phyloP scores from a whole-genome alignment of 2,113 vertebrate species.

The Neotoma lepida region DNA sequence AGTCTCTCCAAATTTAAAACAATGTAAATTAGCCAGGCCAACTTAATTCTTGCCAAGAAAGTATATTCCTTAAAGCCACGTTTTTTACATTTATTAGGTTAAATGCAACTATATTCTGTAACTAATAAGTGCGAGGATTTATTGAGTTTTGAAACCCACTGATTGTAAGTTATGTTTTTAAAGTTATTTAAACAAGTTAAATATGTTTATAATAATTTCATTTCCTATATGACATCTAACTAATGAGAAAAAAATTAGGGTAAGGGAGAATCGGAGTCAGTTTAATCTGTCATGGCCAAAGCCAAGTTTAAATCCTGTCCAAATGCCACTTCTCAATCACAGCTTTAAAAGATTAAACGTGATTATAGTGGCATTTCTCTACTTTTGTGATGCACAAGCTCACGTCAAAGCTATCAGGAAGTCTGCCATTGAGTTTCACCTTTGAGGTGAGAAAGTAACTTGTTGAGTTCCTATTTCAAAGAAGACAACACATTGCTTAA shows the following conservation, averaged over 20 bases:
- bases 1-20: conserved; percentile 73
- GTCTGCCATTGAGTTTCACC: conserved; percentile 84
- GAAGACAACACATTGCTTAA: conserved; percentile 81
- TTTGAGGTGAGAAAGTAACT: conserved; percentile 86
- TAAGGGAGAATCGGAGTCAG: conserved; percentile 77
- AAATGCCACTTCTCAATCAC: conserved; percentile 89
- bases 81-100: conserved; percentile 80
- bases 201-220: conserved; percentile 85
- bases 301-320: conserved; percentile 89
- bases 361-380: conserved; percentile 86
- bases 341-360: conserved; percentile 88
- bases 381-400: conserved; percentile 83
- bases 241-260: conserved; percentile 81
- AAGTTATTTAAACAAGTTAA: conserved; percentile 83
- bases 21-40: conserved; percentile 76
- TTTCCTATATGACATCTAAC: conserved; percentile 86
- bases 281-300: conserved; percentile 84
- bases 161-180: conserved; percentile 82
- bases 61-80: conserved; percentile 84
- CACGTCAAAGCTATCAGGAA: conserved; percentile 85
- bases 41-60: conserved; percentile 80
- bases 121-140: conserved; percentile 82
- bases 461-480: conserved; percentile 84
- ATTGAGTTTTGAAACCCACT: conserved; percentile 82
- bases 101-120: conserved; percentile 76